Base-by-base conservation (phyloP, 2,888 invertebrate genomes). In the Lamellibrachia satsuma region DNA sequence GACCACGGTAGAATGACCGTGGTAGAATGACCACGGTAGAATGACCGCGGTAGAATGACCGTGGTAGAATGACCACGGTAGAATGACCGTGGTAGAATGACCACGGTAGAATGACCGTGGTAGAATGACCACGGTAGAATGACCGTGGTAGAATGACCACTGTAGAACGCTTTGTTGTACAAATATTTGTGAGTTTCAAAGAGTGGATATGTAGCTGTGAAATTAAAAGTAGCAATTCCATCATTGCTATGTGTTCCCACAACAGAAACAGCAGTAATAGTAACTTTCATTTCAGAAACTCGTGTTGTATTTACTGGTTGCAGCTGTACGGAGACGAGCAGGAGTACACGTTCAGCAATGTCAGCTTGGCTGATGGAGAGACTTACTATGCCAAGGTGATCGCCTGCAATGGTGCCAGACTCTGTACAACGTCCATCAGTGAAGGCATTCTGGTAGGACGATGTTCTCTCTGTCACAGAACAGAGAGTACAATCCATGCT, bases 291-390 rank as follows among this genome's bases (percentile, higher is more conserved):
- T 1, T 60, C 15, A 60, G 60, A 60, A 60, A 7, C 60, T 39
- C 39, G 1, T 60, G 60, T 15, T 22, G 60, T 60, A 15, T 60
- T 22, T 3, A 60, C 60, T 51, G 8, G 15, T 52, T 91, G 15
- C 22, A 90, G 39, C n/a, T 52, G 22, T 39, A 52, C 15, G 57
- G 60, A 7, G 91, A n/a, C 22, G 90, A 52, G 55, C 52, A 51
- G 91, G 9, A 9, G 55, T 22, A 92, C 91, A 91, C 60, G 3
- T 57, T 91, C 90, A 57, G 91, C 27, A 92, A 92, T 52, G 92
- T 92, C 52, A 92, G 39, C 11, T 90, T 93, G 90, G 75, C 0
- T 0, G 93, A 93, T 90, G 93, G 93, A 0, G 75, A 55, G 39
- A 22, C 1, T 39, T 93, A 92, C 90, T 7, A 22, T 1, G 39